Evolutionary conservation across 2,888 invertebrate species (phyloP).

Genomic region (Abrostola tripartita): DNA sequence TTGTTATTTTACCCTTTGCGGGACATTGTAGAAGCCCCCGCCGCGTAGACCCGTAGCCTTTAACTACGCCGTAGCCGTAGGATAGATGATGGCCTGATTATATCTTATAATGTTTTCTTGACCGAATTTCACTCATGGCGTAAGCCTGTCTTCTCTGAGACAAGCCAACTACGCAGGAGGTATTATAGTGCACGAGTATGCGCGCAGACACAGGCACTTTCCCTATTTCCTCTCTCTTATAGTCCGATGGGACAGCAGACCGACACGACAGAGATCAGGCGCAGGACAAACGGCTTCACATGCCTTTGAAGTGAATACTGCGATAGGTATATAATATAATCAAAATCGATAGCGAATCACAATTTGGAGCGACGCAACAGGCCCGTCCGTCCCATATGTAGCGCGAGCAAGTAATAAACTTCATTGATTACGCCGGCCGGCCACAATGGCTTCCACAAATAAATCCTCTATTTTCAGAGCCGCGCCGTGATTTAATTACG

Average conservation of each 20-base stretch:
- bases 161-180: no score
- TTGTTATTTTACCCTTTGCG: slow-evolving; percentile 15
- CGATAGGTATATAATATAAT: slow-evolving; percentile 7
- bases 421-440: slow-evolving; percentile 46
- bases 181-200: no score
- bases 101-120: no score
- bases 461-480: slow-evolving; percentile 53
- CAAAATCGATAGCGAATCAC: slow-evolving; percentile 23
- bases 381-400: slow-evolving; percentile 1
- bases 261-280: no score
- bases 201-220: no score
- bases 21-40: background rate
- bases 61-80: background rate
- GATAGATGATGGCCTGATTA: no score
- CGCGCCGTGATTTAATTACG: slow-evolving; percentile 53
- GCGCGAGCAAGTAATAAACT: slow-evolving; percentile 26
- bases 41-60: background rate
- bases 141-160: no score
- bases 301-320: no score
- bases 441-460: slow-evolving; percentile 49
- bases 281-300: no score
- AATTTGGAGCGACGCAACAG: slow-evolving; percentile 28
- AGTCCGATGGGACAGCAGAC: no score
- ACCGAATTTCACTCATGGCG: no score
- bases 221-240: no score